Percentiles rank a stretch among this genome's conserved stretches.
Conservation (phyloP, 2,113 vertebrate species). For the Anarrhichthys ocellatus region DNA sequence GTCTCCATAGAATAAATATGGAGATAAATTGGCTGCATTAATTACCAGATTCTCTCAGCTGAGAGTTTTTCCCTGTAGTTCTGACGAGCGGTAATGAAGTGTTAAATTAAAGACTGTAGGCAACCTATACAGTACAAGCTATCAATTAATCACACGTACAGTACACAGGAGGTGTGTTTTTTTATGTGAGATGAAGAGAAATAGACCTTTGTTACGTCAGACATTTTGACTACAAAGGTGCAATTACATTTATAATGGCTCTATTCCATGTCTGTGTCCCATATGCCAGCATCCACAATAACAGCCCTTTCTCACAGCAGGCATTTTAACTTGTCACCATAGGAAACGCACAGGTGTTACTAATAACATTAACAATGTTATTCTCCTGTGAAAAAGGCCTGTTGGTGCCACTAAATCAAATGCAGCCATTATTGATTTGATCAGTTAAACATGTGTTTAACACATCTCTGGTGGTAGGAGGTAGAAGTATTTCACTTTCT, state of each 20-base stretch:
- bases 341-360: not conserved
- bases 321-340: not conserved
- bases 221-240: not conserved
- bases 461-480: not conserved
- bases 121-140: conserved; percentile 34
- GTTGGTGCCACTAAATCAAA: not conserved
- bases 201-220: not conserved
- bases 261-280: not conserved
- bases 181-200: not conserved
- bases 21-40: conserved; percentile 51
- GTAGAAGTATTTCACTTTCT: not conserved
- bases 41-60: conserved; percentile 55
- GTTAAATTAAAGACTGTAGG: conserved; percentile 64
- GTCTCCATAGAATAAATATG: conserved; percentile 4
- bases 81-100: conserved; percentile 66
- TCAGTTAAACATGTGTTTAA: not conserved
- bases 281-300: not conserved
- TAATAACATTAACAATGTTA: not conserved
- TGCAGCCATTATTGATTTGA: not conserved
- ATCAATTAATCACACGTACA: conserved; percentile 49
- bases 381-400: not conserved
- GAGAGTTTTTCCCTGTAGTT: conserved; percentile 31
- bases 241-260: not conserved
- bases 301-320: not conserved
- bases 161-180: not conserved